These are phyloP conservation scores for Rhombomys opimus DNA, from an alignment of 2,113 vertebrate species.

Conservation along the genomic window DNA sequence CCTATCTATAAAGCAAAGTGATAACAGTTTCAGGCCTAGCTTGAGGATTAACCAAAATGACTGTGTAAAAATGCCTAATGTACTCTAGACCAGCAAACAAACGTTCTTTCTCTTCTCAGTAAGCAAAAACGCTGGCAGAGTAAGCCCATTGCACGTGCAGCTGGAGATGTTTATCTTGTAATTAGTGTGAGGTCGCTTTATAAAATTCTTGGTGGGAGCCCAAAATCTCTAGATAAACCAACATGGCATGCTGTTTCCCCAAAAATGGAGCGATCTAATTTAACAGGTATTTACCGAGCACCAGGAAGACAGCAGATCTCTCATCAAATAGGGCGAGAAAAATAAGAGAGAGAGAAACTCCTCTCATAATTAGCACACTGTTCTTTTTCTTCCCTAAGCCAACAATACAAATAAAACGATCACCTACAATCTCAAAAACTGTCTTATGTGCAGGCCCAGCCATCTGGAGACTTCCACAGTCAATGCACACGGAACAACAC, in stretches of 20 bases:
- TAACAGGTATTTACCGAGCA: conserved; percentile 14
- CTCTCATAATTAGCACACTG: conserved; percentile 15
- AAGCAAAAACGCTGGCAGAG: neutral
- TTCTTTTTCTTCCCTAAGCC: conserved; percentile 10
- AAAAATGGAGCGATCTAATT: neutral
- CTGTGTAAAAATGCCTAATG: neutral
- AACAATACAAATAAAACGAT: conserved; percentile 1
- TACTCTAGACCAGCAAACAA: neutral
- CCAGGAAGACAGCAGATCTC: conserved; percentile 12
- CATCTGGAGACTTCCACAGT: neutral
- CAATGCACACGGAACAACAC: neutral
- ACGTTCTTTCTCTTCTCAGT: neutral
- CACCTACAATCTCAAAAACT: neutral
- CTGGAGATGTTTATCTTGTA: conserved; percentile 43
- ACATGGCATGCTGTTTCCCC: neutral
- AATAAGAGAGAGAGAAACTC: neutral
- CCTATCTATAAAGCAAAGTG: neutral
- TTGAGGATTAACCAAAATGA: neutral
- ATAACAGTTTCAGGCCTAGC: neutral
- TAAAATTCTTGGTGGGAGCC: conserved; percentile 42
- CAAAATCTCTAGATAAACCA: conserved; percentile 59
- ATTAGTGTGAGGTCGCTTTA: conserved; percentile 32
- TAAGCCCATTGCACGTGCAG: neutral
- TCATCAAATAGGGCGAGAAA: neutral
- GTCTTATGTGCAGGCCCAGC: neutral